These are phyloP conservation scores for Nycticorax nycticorax DNA, from an alignment of 2,113 vertebrate genomes.

Conservation along the genomic window DNA sequence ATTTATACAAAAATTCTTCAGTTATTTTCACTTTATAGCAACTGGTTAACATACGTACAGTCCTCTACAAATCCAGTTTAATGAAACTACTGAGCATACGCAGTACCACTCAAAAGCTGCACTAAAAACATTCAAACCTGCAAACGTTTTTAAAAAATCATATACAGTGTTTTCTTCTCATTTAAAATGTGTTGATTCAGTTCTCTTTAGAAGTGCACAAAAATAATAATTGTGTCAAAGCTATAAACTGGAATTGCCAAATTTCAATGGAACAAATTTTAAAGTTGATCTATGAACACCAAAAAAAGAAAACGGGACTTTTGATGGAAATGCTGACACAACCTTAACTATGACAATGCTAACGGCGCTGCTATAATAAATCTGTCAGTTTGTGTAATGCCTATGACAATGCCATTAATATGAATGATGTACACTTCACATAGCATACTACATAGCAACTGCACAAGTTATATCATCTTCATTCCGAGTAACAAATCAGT, in stretches of 20 bases:
- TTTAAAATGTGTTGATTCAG: background rate
- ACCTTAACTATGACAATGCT: constrained; percentile 60
- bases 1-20: background rate
- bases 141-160: background rate
- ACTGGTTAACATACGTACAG: background rate
- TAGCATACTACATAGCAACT: constrained; percentile 61
- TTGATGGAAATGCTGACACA: constrained; percentile 72
- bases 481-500: constrained; percentile 80
- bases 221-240: constrained; percentile 22
- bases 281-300: constrained; percentile 43
- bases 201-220: background rate
- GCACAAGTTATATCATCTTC: constrained; percentile 72
- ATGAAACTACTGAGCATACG: background rate
- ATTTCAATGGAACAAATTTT: constrained; percentile 32
- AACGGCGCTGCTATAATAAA: constrained; percentile 66
- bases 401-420: constrained; percentile 78
- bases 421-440: constrained; percentile 77
- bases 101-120: background rate
- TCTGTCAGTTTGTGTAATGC: constrained; percentile 76
- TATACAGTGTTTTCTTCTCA: background rate
- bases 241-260: constrained; percentile 19
- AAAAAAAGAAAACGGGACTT: constrained; percentile 47
- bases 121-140: background rate
- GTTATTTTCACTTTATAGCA: background rate
- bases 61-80: background rate